A percentile compares a stretch with the other conserved stretches of the same genome.
Conservation (phyloP, 2,797 vertebrate genomes). For the Lagocephalus sceleratus region DNA sequence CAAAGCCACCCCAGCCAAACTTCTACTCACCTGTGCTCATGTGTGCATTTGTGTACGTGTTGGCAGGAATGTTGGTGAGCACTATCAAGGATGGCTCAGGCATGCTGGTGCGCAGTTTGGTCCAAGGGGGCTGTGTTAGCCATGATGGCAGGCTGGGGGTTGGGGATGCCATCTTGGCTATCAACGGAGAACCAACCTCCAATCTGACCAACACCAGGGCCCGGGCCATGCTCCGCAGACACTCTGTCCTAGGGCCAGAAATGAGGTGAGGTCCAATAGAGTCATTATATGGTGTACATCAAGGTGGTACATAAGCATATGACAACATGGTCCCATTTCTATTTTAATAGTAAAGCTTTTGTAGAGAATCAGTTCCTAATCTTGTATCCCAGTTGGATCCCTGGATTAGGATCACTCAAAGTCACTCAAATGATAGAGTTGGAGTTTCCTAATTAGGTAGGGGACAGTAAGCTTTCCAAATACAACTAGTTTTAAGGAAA, state of each 20-base stretch:
- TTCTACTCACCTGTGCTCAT: slow-evolving; percentile 54
- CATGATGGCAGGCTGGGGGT: slow-evolving; percentile 88
- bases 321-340: too few relatives aligned
- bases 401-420: too few relatives aligned
- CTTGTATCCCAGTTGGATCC: too few relatives aligned
- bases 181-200: slow-evolving; percentile 87
- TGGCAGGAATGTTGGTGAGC: slow-evolving; percentile 93
- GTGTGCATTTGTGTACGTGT: slow-evolving; percentile 38
- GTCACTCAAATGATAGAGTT: too few relatives aligned
- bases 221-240: slow-evolving; percentile 88
- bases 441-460: too few relatives aligned
- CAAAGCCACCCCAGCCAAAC: slow-evolving; percentile 57
- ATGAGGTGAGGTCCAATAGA: slow-evolving; percentile 81
- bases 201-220: slow-evolving; percentile 87
- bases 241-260: slow-evolving; percentile 90
- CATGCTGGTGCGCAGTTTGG: slow-evolving; percentile 89
- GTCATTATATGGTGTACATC: too few relatives aligned
- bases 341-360: too few relatives aligned
- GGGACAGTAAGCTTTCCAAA: too few relatives aligned
- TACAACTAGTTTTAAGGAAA: too few relatives aligned
- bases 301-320: too few relatives aligned
- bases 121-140: slow-evolving; percentile 89
- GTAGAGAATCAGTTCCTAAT: too few relatives aligned
- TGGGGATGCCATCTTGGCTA: slow-evolving; percentile 88
- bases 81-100: slow-evolving; percentile 91